These are phyloP conservation scores for Centropus unirufus DNA, from an alignment of 2,113 vertebrate species.

Conservation along the genomic window DNA sequence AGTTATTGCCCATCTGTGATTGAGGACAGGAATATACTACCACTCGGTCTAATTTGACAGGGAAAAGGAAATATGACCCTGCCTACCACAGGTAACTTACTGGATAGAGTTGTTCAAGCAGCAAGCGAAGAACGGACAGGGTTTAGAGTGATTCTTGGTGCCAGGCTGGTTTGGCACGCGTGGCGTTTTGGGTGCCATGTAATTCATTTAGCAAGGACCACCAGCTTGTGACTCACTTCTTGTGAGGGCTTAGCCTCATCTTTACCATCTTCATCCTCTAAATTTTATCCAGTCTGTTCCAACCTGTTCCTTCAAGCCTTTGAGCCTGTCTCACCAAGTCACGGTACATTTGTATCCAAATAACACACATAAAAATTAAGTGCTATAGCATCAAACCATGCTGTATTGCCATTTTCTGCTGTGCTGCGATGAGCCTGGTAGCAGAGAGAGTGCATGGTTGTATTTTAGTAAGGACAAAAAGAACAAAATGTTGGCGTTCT, in stretches of 20 bases:
- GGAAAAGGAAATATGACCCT: not conserved
- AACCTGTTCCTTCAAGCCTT: not conserved
- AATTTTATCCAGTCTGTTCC: not conserved
- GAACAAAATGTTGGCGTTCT: not conserved
- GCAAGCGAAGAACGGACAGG: not conserved
- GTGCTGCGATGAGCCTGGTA: not conserved
- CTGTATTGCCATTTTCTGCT: not conserved
- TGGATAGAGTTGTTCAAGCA: not conserved
- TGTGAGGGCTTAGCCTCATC: not conserved
- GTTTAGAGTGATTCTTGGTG: not conserved
- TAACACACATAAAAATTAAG: not conserved
- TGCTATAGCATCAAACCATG: not conserved
- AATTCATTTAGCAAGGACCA: not conserved
- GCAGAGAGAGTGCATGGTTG: not conserved
- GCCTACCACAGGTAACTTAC: not conserved
- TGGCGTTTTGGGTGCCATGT: not conserved
- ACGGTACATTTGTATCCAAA: not conserved
- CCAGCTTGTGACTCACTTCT: not conserved
- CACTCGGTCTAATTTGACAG: accelerated
- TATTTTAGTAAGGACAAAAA: not conserved
- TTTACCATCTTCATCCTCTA: not conserved
- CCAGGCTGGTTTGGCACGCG: not conserved
- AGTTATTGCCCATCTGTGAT: not conserved
- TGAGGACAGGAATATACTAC: not conserved
- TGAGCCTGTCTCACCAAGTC: not conserved